Conservation (phyloP, 64 coral and sea anemone genomes). For the Montipora cactus region DNA sequence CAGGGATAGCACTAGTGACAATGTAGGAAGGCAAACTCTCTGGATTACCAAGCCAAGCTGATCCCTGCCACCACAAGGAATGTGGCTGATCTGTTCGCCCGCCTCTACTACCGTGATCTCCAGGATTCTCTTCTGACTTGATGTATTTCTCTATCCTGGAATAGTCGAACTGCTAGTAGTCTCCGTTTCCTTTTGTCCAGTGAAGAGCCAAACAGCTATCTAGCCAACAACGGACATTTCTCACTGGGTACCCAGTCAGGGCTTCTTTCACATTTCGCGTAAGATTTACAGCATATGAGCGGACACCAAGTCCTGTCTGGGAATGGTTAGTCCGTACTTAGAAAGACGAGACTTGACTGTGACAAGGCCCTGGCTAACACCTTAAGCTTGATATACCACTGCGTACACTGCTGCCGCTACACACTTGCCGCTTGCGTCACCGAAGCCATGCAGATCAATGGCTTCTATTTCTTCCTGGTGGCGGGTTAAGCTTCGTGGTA, state of each 20-base stretch:
- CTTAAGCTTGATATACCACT: background rate
- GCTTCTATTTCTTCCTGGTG: background rate
- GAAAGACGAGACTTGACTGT: background rate
- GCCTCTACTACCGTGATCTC: constrained; percentile 27
- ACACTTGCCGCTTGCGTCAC: no score
- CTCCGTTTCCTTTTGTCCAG: background rate
- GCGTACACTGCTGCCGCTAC: no score
- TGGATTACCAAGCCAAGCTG: constrained; percentile 30
- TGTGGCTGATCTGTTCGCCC: constrained; percentile 1
- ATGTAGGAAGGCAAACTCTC: constrained; percentile 34
- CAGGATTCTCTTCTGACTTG: constrained; percentile 9
- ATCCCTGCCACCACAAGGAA: constrained; percentile 39
- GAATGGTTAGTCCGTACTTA: background rate
- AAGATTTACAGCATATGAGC: background rate
- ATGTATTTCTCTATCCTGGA: no score
- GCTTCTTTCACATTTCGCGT: background rate
- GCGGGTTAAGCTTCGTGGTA: background rate
- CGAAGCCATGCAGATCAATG: background rate
- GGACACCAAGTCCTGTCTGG: background rate
- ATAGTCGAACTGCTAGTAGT: background rate
- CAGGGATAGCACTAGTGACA: background rate
- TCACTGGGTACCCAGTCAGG: background rate
- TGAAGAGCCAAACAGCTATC: constrained; percentile 9
- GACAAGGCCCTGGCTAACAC: background rate
- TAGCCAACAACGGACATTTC: constrained; percentile 1